A percentile compares a stretch with the other conserved stretches of the same genome.
These are phyloP conservation scores for Trichonephila clavata DNA, from an alignment of 1,140 invertebrate species.

Conservation along the genomic window DNA sequence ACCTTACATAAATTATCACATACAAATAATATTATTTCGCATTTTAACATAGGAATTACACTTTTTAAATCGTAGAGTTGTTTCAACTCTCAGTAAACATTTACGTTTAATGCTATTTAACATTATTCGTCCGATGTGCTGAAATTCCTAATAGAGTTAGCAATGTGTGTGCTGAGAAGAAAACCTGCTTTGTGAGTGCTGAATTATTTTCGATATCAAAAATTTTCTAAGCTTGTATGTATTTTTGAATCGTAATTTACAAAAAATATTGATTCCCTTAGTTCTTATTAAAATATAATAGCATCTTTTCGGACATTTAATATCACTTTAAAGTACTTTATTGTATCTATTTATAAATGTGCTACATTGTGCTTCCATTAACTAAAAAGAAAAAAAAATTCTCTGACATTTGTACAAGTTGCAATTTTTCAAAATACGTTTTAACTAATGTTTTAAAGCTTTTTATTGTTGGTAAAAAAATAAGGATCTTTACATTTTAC, in stretches of 20 bases:
- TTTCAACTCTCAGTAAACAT: neutral
- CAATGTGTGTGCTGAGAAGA: neutral
- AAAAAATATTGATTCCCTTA: neutral
- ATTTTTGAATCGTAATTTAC: constrained; percentile 32
- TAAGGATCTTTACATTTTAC: no score
- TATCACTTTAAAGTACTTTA: neutral
- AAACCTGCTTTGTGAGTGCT: neutral
- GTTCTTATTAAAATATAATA: neutral
- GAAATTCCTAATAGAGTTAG: constrained; percentile 24
- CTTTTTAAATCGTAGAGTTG: neutral
- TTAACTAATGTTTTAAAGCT: no score
- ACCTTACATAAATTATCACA: neutral
- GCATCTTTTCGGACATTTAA: neutral
- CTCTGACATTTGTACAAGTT: neutral
- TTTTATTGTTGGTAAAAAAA: no score
- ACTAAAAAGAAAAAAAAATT: neutral
- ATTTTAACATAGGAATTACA: neutral
- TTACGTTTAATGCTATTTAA: neutral
- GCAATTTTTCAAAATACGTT: neutral
- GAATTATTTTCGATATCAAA: constrained; percentile 19
- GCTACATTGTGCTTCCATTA: constrained; percentile 18
- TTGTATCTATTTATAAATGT: neutral
- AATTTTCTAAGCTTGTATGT: constrained; percentile 21
- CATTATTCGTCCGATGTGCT: neutral
- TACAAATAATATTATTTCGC: neutral